Evolutionary conservation across 2,888 invertebrate species (phyloP).

Genomic region (Scaptomyza tumidula): DNA sequence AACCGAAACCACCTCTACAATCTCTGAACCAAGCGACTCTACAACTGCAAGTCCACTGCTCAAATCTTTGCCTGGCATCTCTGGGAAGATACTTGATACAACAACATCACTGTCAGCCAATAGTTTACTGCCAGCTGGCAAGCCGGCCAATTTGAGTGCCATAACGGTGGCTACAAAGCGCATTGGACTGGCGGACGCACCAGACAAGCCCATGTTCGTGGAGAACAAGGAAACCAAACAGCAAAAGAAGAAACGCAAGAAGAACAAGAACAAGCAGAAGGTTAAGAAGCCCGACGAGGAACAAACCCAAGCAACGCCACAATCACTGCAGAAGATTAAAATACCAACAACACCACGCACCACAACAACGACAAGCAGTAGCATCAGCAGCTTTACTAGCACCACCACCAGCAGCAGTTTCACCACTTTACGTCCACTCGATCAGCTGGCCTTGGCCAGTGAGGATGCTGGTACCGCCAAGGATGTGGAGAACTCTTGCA

Average conservation of each 20-base stretch:
- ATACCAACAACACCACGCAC: constrained; percentile 79
- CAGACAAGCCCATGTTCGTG: constrained; percentile 72
- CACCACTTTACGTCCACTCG: constrained; percentile 58
- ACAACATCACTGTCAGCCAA: constrained; percentile 61
- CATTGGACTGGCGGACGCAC: constrained; percentile 59
- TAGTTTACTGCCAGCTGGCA: constrained; percentile 61
- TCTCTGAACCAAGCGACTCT: constrained; percentile 28
- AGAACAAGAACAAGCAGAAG: constrained; percentile 81
- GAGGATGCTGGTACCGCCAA: constrained; percentile 85
- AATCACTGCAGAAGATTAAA: constrained; percentile 71
- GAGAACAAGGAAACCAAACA: constrained; percentile 83
- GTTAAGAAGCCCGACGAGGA: constrained; percentile 81
- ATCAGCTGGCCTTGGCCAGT: constrained; percentile 82
- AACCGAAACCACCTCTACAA: not conserved
- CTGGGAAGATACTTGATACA: constrained; percentile 65
- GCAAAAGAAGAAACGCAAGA: constrained; percentile 81
- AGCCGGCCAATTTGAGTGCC: constrained; percentile 61
- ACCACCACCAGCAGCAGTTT: constrained; percentile 3
- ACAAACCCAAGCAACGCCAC: constrained; percentile 29
- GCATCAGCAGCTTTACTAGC: constrained; percentile 26
- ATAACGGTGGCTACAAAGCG: constrained; percentile 72
- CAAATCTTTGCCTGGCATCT: constrained; percentile 46
- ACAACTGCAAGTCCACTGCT: constrained; percentile 12
- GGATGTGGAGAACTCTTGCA: constrained; percentile 88
- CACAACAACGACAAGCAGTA: constrained; percentile 30